phyloP scores from a whole-genome alignment of 2,797 vertebrate species.

The Lagorchestes hirsutus region DNA sequence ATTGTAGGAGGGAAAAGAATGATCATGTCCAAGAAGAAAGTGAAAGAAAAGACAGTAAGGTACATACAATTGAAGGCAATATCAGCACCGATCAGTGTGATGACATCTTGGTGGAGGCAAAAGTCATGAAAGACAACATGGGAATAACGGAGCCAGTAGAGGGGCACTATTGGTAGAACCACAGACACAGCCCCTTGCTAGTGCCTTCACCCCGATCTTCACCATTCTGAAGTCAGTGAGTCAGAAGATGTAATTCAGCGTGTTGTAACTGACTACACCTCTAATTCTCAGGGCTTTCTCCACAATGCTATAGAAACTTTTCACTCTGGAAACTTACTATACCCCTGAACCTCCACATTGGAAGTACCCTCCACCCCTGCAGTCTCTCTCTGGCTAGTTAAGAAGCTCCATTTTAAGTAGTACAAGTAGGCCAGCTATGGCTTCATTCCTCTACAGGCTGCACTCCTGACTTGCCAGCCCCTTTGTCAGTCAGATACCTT shows the following conservation, averaged over 20 bases:
- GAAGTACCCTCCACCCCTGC: not conserved
- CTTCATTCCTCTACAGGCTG: not conserved
- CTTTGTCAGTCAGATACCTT: not conserved
- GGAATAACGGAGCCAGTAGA: slow-evolving; percentile 48
- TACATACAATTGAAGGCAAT: slow-evolving; percentile 71
- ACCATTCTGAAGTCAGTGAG: slow-evolving; percentile 54
- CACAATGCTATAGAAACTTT: slow-evolving; percentile 30
- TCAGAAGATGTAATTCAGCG: slow-evolving; percentile 49
- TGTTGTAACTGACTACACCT: not conserved
- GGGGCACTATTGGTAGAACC: slow-evolving; percentile 28
- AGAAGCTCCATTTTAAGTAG: not conserved
- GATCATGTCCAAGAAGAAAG: slow-evolving; percentile 62
- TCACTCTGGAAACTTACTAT: too few species aligned
- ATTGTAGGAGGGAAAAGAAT: slow-evolving; percentile 65
- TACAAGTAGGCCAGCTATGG: not conserved
- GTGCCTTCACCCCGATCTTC: slow-evolving; percentile 56
- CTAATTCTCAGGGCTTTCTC: too few species aligned
- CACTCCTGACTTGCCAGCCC: not conserved
- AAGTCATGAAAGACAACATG: slow-evolving; percentile 80
- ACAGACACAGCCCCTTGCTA: slow-evolving; percentile 38
- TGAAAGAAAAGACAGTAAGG: slow-evolving; percentile 71
- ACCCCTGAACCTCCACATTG: too few species aligned
- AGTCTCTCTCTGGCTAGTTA: not conserved
- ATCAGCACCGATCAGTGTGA: slow-evolving; percentile 81
- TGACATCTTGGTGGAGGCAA: slow-evolving; percentile 82